These are phyloP conservation scores for Cinara cedri DNA, from an alignment of 2,888 invertebrate species.

Conservation along the genomic window DNA sequence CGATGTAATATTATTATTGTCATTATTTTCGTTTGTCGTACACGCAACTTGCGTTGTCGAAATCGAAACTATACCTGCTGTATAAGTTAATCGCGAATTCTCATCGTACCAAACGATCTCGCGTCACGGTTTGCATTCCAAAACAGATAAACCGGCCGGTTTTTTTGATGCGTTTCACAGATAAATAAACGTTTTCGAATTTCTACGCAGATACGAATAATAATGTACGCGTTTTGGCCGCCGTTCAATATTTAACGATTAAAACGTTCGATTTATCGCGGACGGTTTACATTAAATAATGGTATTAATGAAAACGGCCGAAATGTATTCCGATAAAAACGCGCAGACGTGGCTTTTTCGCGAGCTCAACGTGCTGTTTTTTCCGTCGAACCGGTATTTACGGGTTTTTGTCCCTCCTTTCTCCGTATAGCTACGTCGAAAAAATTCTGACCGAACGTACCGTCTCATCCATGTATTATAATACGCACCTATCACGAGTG, in stretches of 20 bases:
- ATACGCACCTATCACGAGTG: not conserved
- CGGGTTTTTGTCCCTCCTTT: not conserved
- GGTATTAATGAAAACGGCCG: not conserved
- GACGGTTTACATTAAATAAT: not conserved
- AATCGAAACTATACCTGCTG: too few species aligned
- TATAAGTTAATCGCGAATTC: too few species aligned
- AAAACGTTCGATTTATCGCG: not conserved
- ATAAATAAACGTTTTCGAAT: not conserved
- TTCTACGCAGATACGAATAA: not conserved
- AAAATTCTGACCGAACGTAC: not conserved
- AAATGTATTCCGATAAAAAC: too few species aligned
- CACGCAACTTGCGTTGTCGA: too few species aligned
- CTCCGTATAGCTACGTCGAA: not conserved
- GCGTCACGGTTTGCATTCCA: too few species aligned
- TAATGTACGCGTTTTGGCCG: constrained; percentile 3
- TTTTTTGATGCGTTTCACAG: not conserved
- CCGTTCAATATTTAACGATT: not conserved
- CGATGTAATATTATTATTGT: too few species aligned
- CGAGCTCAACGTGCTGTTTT: too few species aligned
- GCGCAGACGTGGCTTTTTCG: too few species aligned
- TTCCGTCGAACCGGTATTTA: constrained; percentile 19
- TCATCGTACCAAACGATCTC: too few species aligned
- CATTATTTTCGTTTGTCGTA: too few species aligned
- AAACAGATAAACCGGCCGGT: too few species aligned
- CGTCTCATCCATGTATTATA: too few species aligned